These are phyloP conservation scores for Phyllopteryx taeniolatus DNA, from an alignment of 2,113 vertebrate genomes.

Conservation along the genomic window DNA sequence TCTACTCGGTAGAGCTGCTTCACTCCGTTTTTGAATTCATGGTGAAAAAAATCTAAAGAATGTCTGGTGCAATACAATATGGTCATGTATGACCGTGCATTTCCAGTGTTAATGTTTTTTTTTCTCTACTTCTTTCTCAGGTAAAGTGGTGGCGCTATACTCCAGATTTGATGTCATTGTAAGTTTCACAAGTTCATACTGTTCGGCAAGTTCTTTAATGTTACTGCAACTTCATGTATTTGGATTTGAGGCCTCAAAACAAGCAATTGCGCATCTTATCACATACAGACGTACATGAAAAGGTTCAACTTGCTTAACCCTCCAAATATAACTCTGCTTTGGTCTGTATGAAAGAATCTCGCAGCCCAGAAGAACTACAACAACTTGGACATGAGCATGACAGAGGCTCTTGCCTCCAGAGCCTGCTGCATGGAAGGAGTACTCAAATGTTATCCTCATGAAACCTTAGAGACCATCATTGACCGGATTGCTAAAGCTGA, in stretches of 20 bases:
- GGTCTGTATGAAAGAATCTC: conserved; percentile 70
- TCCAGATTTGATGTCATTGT: conserved; percentile 96
- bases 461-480: conserved; percentile 86
- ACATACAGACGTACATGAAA: not conserved
- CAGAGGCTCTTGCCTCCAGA: conserved; percentile 78
- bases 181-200: conserved; percentile 54
- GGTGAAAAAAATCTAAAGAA: not conserved
- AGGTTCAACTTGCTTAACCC: not conserved
- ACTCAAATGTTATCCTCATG: conserved; percentile 87
- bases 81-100: not conserved
- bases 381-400: conserved; percentile 88
- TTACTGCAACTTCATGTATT: not conserved
- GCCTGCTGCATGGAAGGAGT: conserved; percentile 84
- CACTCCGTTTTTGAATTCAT: not conserved
- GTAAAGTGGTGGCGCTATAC: conserved; percentile 90
- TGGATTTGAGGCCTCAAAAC: not conserved
- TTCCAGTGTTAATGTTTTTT: not conserved
- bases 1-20: too few species aligned
- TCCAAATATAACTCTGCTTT: not conserved
- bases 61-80: not conserved
- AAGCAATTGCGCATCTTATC: not conserved
- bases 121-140: conserved; percentile 59
- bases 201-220: not conserved
- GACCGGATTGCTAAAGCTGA: conserved; percentile 87
- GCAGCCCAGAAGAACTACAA: conserved; percentile 95